Evolutionary conservation across 1,140 invertebrate species (phyloP).

Genomic region (Gyrodactylus salaris): DNA sequence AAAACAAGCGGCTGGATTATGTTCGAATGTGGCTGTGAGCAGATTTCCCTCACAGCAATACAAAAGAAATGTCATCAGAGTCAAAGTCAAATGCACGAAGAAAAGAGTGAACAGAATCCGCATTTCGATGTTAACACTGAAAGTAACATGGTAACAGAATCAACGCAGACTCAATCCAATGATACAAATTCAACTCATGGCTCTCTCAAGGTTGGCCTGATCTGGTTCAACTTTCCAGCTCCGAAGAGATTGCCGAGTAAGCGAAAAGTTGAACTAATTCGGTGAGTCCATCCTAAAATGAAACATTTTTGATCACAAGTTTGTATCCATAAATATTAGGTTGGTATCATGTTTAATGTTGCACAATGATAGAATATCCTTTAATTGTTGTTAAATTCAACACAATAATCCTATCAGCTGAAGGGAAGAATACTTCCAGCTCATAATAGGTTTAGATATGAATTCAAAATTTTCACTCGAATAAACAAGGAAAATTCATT

Average conservation of each 20-base stretch:
- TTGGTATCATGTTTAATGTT: too few relatives aligned
- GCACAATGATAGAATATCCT: too few relatives aligned
- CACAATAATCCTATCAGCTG: too few relatives aligned
- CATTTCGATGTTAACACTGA: neutral
- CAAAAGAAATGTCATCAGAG: constrained; percentile 23
- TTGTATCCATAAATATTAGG: too few relatives aligned
- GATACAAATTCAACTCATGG: neutral
- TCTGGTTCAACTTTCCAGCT: constrained; percentile 80
- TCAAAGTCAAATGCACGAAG: neutral
- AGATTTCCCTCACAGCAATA: constrained; percentile 41
- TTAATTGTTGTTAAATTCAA: too few relatives aligned
- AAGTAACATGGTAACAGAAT: neutral
- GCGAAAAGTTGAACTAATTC: constrained; percentile 63
- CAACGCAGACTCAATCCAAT: neutral
- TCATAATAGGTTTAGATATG: too few relatives aligned
- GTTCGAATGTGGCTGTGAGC: constrained; percentile 75
- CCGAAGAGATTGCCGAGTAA: constrained; percentile 67
- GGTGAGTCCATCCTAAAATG: too few relatives aligned
- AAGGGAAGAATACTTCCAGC: too few relatives aligned
- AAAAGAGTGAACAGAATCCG: neutral
- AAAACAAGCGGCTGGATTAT: constrained; percentile 63
- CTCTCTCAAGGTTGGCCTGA: neutral
- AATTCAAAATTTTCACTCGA: too few relatives aligned
- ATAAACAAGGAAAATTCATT: too few relatives aligned
- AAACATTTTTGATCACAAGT: too few relatives aligned